A percentile compares a stretch with the other conserved stretches of the same genome.
Conservation (phyloP, 37 sponge, comb jelly and placozoan species). For the Ephydatia muelleri region DNA sequence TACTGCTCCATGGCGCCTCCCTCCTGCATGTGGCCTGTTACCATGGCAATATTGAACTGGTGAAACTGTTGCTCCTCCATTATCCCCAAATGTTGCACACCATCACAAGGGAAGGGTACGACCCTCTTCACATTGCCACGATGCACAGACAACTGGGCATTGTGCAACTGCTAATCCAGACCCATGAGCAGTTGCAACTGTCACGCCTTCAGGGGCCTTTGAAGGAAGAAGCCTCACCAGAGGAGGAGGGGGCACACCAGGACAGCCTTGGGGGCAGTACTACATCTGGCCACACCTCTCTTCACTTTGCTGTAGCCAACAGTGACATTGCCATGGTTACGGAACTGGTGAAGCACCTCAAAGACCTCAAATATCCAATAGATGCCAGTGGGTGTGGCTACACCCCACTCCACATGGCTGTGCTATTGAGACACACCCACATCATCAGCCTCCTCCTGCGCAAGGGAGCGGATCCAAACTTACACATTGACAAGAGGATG, state of each 20-base stretch:
- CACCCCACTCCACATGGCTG: constrained; percentile 70
- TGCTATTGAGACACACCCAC: constrained; percentile 17
- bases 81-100: constrained; percentile 39
- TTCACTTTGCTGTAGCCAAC: constrained; percentile 64
- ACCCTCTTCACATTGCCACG: constrained; percentile 64
- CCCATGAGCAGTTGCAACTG: constrained; percentile 1
- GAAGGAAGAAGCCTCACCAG: neutral
- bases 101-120: constrained; percentile 58
- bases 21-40: constrained; percentile 63
- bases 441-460: constrained; percentile 29
- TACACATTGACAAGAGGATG: neutral
- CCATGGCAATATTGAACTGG: constrained; percentile 36
- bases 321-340: constrained; percentile 33
- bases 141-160: constrained; percentile 21
- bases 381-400: constrained; percentile 46
- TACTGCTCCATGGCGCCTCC: constrained; percentile 34
- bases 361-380: constrained; percentile 5
- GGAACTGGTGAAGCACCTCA: constrained; percentile 28
- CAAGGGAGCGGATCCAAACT: constrained; percentile 51
- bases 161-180: constrained; percentile 17
- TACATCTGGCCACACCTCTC: constrained; percentile 59
- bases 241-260: neutral
- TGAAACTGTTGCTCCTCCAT: constrained; percentile 13
- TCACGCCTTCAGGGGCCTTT: neutral
- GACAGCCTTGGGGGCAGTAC: constrained; percentile 20